phyloP scores from a whole-genome alignment of 2,888 invertebrate genomes.

The Andrena chrysosceles region DNA sequence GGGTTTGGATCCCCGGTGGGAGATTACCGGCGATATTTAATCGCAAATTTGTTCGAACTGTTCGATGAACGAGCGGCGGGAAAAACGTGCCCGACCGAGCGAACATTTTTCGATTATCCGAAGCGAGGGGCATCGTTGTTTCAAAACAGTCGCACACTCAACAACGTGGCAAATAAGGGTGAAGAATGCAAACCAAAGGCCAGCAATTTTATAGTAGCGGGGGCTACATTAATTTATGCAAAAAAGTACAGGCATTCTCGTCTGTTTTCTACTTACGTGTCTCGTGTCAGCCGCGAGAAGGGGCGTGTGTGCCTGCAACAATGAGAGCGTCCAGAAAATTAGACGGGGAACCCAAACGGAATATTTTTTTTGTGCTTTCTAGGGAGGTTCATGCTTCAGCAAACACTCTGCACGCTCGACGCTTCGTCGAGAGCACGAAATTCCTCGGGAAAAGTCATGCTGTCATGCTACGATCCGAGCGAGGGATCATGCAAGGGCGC shows the following conservation, averaged over 20 bases:
- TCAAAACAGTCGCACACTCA: neutral
- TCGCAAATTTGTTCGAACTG: slow-evolving; percentile 38
- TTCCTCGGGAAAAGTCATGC: slow-evolving; percentile 49
- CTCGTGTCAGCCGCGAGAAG: slow-evolving; percentile 87
- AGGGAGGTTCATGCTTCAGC: slow-evolving; percentile 65
- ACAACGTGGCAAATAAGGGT: too few relatives aligned
- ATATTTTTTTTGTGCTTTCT: slow-evolving; percentile 49
- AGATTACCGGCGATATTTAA: slow-evolving; percentile 39
- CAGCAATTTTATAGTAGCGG: neutral
- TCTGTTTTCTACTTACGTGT: slow-evolving; percentile 86
- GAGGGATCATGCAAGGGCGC: slow-evolving; percentile 49
- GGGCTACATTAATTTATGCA: neutral
- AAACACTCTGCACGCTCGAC: slow-evolving; percentile 58
- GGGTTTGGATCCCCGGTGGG: slow-evolving; percentile 16
- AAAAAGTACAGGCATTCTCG: neutral
- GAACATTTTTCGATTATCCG: slow-evolving; percentile 10
- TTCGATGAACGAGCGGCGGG: slow-evolving; percentile 1
- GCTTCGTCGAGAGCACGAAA: slow-evolving; percentile 28
- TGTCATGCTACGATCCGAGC: slow-evolving; percentile 51
- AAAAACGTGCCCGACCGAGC: neutral
- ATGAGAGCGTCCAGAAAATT: slow-evolving; percentile 81
- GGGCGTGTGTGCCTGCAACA: slow-evolving; percentile 90
- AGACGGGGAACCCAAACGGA: slow-evolving; percentile 58
- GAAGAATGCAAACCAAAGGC: neutral
- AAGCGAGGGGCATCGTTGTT: neutral